Evolutionary conservation across 2,113 vertebrate genomes (phyloP).

Genomic region (human (Homo sapiens)): DNA sequence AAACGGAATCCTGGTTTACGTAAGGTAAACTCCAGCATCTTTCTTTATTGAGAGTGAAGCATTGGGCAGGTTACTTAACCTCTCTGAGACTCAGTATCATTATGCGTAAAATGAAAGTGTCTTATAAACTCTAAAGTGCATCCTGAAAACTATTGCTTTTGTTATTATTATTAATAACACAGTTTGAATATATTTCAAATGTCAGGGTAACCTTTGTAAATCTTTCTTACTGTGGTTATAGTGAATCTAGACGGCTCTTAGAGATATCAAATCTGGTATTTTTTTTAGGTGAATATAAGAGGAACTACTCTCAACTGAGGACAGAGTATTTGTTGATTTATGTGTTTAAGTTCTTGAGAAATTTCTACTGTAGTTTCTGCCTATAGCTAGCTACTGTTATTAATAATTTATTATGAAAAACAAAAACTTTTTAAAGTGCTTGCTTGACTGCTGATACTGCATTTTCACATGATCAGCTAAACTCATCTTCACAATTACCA

Average conservation of each 20-base stretch:
- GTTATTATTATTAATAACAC: not conserved
- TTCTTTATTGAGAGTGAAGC: not conserved
- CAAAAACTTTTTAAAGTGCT: not conserved
- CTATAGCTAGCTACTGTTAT: not conserved
- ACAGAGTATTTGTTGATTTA: not conserved
- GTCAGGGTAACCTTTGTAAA: not conserved
- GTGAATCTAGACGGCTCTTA: not conserved
- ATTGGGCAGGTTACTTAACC: not conserved
- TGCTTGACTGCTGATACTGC: not conserved
- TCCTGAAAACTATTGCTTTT: not conserved
- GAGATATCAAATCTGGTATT: not conserved
- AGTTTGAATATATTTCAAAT: conserved; percentile 36
- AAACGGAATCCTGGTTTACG: not conserved
- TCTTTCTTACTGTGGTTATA: not conserved
- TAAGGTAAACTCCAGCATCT: not conserved
- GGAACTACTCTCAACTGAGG: not conserved
- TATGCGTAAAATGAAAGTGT: not conserved
- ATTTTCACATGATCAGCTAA: not conserved
- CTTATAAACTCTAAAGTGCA: not conserved
- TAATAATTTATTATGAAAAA: not conserved
- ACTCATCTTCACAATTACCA: not conserved
- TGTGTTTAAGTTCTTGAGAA: conserved; percentile 1
- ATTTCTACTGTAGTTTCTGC: not conserved
- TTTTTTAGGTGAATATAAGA: conserved; percentile 16
- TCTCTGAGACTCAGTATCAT: not conserved